Conservation (phyloP, 1,140 invertebrate genomes). For the Brachionus rubens region DNA sequence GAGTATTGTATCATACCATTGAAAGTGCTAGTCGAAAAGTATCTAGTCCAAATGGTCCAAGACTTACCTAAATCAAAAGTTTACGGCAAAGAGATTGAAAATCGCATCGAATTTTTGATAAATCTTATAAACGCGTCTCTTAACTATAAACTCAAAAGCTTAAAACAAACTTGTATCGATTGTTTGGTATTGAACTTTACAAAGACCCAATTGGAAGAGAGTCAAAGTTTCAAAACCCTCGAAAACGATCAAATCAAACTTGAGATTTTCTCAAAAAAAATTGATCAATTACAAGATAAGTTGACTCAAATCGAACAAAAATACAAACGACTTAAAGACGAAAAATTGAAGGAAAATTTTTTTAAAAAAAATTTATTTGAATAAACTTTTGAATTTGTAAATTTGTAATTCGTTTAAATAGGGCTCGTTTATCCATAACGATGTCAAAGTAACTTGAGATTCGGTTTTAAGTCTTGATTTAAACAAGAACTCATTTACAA, state of each 20-base stretch:
- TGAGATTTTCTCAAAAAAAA: background rate
- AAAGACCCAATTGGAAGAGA: background rate
- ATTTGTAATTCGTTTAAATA: conserved; percentile 1
- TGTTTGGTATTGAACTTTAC: background rate
- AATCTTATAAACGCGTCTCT: conserved; percentile 3
- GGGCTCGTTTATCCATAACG: conserved; percentile 5
- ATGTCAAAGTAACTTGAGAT: background rate
- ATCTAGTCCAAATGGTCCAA: background rate
- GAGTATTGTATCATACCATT: background rate
- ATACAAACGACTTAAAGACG: background rate
- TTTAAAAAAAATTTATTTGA: conserved; percentile 16
- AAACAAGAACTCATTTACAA: background rate
- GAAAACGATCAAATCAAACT: background rate
- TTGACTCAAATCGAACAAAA: background rate
- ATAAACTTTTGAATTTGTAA: conserved; percentile 6
- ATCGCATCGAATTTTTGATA: background rate
- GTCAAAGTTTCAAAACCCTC: background rate
- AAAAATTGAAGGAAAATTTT: background rate
- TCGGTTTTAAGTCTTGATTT: background rate
- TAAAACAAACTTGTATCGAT: background rate
- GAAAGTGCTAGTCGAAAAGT: background rate
- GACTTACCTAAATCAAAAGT: background rate
- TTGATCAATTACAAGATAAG: background rate
- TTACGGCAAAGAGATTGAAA: conserved; percentile 12
- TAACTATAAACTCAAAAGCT: background rate